Evolutionary conservation across 1,140 invertebrate genomes (phyloP).

Genomic region (Pomacea maculata): DNA sequence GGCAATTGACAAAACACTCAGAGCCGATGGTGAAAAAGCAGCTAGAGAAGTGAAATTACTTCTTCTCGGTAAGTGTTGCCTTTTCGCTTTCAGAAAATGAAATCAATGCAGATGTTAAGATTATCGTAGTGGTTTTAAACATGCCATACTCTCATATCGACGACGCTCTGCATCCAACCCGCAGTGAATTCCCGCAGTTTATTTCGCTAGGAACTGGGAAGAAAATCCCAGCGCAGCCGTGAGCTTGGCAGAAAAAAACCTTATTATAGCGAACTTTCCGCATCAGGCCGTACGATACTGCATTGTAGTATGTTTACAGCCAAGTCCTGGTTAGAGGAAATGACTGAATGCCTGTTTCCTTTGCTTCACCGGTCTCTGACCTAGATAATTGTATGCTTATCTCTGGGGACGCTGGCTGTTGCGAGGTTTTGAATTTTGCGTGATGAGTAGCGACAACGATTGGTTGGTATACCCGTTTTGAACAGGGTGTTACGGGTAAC

Average conservation of each 20-base stretch:
- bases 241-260: background rate
- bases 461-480: too few species aligned
- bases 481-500: too few species aligned
- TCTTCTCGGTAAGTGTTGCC: constrained; percentile 75
- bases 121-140: background rate
- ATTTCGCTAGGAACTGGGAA: background rate
- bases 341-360: background rate
- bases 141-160: background rate
- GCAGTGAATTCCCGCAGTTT: background rate
- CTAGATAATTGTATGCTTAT: constrained; percentile 3
- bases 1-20: constrained; percentile 86
- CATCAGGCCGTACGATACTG: background rate
- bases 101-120: too few species aligned
- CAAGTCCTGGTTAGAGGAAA: background rate
- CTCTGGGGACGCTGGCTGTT: constrained; percentile 21
- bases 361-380: constrained; percentile 6
- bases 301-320: background rate
- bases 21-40: constrained; percentile 84
- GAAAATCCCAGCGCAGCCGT: background rate
- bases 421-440: constrained; percentile 21
- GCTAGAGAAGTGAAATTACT: constrained; percentile 89
- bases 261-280: background rate
- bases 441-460: background rate
- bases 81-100: too few species aligned
- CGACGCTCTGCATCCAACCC: too few species aligned